Conservation (phyloP, 2,797 vertebrate species). For the Poecile montanus region DNA sequence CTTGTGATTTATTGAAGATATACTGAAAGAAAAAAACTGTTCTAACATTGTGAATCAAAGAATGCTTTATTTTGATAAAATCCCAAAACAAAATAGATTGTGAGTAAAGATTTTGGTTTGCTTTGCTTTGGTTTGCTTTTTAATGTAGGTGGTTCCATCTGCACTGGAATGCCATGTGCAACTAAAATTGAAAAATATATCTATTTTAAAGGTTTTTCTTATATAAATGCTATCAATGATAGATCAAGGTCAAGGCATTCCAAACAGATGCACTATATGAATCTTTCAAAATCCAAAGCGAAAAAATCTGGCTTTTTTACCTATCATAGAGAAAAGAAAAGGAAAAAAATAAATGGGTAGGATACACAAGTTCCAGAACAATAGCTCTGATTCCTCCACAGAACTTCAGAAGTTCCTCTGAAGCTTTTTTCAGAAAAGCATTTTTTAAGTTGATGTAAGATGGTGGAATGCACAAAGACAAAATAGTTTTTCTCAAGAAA, state of each 20-base stretch:
- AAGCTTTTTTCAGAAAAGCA: neutral
- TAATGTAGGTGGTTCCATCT: neutral
- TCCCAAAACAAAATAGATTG: neutral
- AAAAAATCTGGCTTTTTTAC: neutral
- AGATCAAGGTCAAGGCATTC: neutral
- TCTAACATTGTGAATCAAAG: neutral
- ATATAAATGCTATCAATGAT: neutral
- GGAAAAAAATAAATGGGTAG: neutral
- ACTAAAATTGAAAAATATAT: neutral
- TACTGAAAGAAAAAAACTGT: neutral
- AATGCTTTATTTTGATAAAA: neutral
- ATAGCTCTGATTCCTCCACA: neutral
- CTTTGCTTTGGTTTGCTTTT: neutral
- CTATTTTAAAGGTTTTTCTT: neutral
- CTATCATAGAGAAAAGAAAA: neutral
- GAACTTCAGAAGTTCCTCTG: neutral
- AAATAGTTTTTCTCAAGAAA: neutral
- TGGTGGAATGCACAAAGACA: neutral
- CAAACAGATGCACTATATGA: neutral
- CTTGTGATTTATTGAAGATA: conserved; percentile 29
- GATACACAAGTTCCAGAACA: neutral
- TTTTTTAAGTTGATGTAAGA: neutral
- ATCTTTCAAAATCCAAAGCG: neutral
- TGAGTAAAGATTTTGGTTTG: neutral
- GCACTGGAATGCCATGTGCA: neutral